Evolutionary conservation across 2,888 invertebrate species (phyloP).

Genomic region (Agrilus cyanescens): DNA sequence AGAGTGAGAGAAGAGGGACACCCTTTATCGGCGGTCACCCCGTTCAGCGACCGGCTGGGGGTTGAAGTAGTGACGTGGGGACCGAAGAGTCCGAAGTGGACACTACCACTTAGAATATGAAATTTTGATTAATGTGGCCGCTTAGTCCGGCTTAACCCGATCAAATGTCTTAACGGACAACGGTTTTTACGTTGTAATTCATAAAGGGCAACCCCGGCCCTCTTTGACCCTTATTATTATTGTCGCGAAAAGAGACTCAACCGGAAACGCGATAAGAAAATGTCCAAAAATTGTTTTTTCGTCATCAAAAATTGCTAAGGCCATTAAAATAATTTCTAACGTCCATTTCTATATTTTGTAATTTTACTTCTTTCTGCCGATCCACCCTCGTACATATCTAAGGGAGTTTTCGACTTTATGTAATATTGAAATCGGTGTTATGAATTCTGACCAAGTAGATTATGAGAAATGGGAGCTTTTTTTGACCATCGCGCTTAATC

Average conservation of each 20-base stretch:
- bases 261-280: too few species aligned
- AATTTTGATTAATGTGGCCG: slow-evolving; percentile 26
- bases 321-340: too few species aligned
- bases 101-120: slow-evolving; percentile 28
- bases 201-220: too few species aligned
- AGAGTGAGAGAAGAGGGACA: too few species aligned
- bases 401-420: slow-evolving; percentile 16
- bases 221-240: too few species aligned
- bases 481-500: slow-evolving; percentile 16
- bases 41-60: slow-evolving; percentile 12
- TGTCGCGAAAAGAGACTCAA: too few species aligned
- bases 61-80: slow-evolving; percentile 12
- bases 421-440: slow-evolving; percentile 29
- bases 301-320: too few species aligned
- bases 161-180: slow-evolving; percentile 15
- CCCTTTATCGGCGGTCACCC: too few species aligned
- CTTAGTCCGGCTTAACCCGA: slow-evolving; percentile 26
- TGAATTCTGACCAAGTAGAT: slow-evolving; percentile 29
- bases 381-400: too few species aligned
- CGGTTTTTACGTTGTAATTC: neutral
- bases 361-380: too few species aligned
- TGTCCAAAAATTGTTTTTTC: too few species aligned
- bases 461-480: slow-evolving; percentile 25
- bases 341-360: too few species aligned
- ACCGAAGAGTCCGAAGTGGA: slow-evolving; percentile 11